A percentile compares a stretch with the other conserved stretches of the same genome.
Evolutionary conservation across 92 coral and sea anemone genomes (phyloP).

Genomic region (Parazoanthus swiftii): DNA sequence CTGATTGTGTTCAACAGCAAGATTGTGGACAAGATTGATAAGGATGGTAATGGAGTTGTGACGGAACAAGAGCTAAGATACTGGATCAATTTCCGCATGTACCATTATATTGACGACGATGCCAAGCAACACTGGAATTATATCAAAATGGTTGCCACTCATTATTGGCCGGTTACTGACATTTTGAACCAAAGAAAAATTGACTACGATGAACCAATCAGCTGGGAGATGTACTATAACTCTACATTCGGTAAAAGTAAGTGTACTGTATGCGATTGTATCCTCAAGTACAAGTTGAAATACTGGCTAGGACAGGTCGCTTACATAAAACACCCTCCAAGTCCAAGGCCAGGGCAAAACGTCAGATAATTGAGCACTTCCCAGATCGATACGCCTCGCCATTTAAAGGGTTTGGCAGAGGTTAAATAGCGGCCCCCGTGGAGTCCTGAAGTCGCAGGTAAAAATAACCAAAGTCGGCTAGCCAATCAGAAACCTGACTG

Average conservation of each 20-base stretch:
- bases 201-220: neutral
- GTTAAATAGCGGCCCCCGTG: too few species aligned
- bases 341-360: too few species aligned
- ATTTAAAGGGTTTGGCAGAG: too few species aligned
- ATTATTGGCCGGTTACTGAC: neutral
- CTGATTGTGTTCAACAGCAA: slow-evolving; percentile 18
- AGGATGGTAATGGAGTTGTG: slow-evolving; percentile 32
- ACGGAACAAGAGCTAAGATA: slow-evolving; percentile 39
- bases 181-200: neutral
- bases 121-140: neutral
- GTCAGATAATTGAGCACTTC: too few species aligned
- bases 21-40: slow-evolving; percentile 53
- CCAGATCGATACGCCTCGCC: too few species aligned
- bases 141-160: neutral
- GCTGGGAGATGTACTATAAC: neutral
- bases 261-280: neutral
- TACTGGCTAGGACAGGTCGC: too few species aligned
- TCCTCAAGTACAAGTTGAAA: too few species aligned
- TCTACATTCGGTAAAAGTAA: neutral
- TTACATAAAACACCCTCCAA: too few species aligned
- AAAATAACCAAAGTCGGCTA: too few species aligned
- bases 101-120: slow-evolving; percentile 22
- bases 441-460: too few species aligned
- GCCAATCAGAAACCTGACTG: too few species aligned
- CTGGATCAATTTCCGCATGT: slow-evolving; percentile 36